Evolutionary conservation across 2,797 vertebrate genomes (phyloP).

Genomic region (Sarcoramphus papa): DNA sequence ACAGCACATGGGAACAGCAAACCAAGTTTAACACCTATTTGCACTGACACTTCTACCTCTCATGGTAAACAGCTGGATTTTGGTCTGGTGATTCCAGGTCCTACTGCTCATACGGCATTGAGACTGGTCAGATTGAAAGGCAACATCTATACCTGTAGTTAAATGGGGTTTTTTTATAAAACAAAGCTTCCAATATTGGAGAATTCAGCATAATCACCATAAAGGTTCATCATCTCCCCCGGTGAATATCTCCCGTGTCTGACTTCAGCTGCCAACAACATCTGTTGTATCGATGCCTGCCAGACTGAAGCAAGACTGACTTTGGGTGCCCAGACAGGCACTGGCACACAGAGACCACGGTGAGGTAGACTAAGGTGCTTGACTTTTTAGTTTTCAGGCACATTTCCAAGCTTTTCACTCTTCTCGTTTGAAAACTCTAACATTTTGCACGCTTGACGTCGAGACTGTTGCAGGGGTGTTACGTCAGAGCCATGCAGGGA

Average conservation of each 20-base stretch:
- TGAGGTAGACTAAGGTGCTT: background rate
- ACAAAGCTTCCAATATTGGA: background rate
- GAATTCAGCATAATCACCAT: background rate
- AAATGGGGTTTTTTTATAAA: background rate
- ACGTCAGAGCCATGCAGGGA: background rate
- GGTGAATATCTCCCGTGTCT: background rate
- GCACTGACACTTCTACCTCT: background rate
- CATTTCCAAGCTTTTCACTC: background rate
- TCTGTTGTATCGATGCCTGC: accelerated
- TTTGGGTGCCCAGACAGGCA: background rate
- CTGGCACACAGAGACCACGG: accelerated
- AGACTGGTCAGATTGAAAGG: too few species aligned
- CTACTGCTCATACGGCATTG: background rate
- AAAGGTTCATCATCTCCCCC: background rate
- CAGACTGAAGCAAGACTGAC: background rate
- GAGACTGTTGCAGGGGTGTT: background rate
- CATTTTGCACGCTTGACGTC: accelerated
- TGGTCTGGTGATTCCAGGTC: background rate
- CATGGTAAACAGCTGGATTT: background rate
- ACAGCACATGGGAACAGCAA: background rate
- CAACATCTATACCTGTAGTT: accelerated
- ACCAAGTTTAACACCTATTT: accelerated
- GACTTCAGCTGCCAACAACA: background rate
- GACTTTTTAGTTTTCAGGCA: background rate
- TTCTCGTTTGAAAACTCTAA: background rate